Evolutionary conservation across 2,888 invertebrate genomes (phyloP), one percentile per base, ranked within the genome.

Genomic region (Cetonia aurata): DNA sequence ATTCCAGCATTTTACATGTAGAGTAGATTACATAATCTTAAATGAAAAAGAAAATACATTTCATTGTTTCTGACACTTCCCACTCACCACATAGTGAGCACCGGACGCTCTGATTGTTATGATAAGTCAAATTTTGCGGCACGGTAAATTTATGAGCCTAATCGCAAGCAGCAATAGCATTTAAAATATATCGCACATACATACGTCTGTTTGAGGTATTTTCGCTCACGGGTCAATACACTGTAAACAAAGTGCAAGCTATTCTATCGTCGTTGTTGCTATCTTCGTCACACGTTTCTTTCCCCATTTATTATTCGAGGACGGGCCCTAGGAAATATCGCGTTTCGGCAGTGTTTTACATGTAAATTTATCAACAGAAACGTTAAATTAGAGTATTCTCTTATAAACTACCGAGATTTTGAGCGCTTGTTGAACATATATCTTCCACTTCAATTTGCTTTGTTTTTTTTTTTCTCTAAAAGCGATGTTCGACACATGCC

Each of bases 161-260:
- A 55, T 55, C 55, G 55, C 33, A 44, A 59, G n/a, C 59, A 50
- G 19, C 59, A 19, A 12, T 44, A 17, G 19, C 25, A 42, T 59
- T 57, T 68, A 8, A 59, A 57, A 57, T 48, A 57, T 48, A 48
- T 57, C 65, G 62, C 19, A n/a, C 31, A 10, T 33, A 31, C 56
- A 48, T 46, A 60, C 46, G 42, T 31, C 10, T 1, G 31, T 60
- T 60, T 41, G 57, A 57, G 73, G 72, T 73, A 73, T 73, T 73
- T 73, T 73, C 68, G 73, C 72, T 69, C 59, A 62, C 68, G 57
- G 73, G 73, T 73, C 73, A 72, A 72, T 73, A 72, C 72, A 70
- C 73, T 66, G 73, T 72, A 73, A 72, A 73, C 73, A 72, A 72
- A 73, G 44, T 31, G 55, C 6, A 46, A 57, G 57, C 60, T 60